Base-by-base conservation (phyloP, 2,113 vertebrate species). In the Prinia subflava region DNA sequence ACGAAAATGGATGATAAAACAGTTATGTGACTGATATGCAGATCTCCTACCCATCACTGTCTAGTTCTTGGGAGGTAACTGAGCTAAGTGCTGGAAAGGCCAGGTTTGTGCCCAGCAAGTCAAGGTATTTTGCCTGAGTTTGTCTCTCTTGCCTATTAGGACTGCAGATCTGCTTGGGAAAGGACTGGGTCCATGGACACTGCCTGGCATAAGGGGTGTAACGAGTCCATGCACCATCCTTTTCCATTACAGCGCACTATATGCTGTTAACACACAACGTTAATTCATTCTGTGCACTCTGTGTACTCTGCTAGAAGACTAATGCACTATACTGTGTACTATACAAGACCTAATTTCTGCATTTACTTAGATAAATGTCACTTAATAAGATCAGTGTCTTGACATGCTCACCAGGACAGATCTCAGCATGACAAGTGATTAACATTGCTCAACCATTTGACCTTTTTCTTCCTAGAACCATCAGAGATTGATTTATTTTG, bases 1-100 rank as follows among this genome's bases (percentile, higher is more conserved):
- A 83, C 95, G 71, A 88, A 86, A 94, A 78, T 11, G 75, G 68
- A 50, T 92, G 57, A 95, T 92, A 81, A 81, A 96, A 94, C 52
- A 47, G 49, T 90, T 88, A 53, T 25, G 60, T 94, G 91, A 65
- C 67, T 87, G 79, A 96, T 92, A 85, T 23, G 60, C 69, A 92
- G 69, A 84, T 91, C 64, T 92, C 27, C 79, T 92, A 42, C 31
- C 33, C 76, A 88, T 46, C 39, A 31, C 27, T 49, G 60, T 83
- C 47, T 95, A 52, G 49, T 15, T 90, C 88, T 59, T 78, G 90
- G 85, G 93, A 86, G 83, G 93, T 83, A 88, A 41, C 39, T 30
- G 47, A 91, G 50, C 28, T 53, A 55, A 62, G 19, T 50, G 37
- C 57, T 88, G 87, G 60, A 83, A 91, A 80, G 46, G 20, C n/a